Base-by-base conservation (phyloP, 2,797 vertebrate species). In the Argentina silus region DNA sequence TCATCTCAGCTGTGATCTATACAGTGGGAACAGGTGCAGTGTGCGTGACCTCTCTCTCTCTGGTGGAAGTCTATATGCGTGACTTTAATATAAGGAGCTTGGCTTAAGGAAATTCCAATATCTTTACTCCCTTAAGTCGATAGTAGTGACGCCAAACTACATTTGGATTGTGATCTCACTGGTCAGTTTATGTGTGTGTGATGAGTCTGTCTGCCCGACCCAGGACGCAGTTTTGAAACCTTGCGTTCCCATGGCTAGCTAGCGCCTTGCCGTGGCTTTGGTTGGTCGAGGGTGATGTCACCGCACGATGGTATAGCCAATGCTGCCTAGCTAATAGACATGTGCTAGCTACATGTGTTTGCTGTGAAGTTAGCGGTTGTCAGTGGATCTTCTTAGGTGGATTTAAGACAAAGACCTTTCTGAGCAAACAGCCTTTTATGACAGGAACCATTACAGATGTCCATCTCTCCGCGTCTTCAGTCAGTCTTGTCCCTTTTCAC, bases 1-100 rank as follows among this genome's bases (percentile, higher is more conserved):
- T 67, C 66, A 65, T 77, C 68, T 73, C 51, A 69, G 14, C 61
- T 72, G 66, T 72, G 73, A 78, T 76, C 79, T 77, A 3, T 10
- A 56, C 70, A 60, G 68, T 63, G 64, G 68, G 63, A 80, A 67
- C 69, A 75, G 76, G 70, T 76, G 80, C 75, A 70, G 77, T 74
- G 76, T 78, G 69, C 72, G 55, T 74, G 78, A 81, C 76, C 63
- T 75, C 64, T 36, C 27, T 36, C 27, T 36, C n/a, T 36, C 15
- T 69, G 6, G 19, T 6, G 50, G 5, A 64, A 47, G n/a, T 42
- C 36, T 60, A 42, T 11, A 67, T 68, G 48, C 57, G 67, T 78
- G 36, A 59, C 43, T 14, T 60, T 6, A 10, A 51, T 67, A 36
- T 57, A 56, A 59, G 6, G 9, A 12, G 12, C 14, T 11, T 63